These are phyloP conservation scores for Lasiurus borealis DNA, from an alignment of 2,113 vertebrate genomes.

Conservation along the genomic window DNA sequence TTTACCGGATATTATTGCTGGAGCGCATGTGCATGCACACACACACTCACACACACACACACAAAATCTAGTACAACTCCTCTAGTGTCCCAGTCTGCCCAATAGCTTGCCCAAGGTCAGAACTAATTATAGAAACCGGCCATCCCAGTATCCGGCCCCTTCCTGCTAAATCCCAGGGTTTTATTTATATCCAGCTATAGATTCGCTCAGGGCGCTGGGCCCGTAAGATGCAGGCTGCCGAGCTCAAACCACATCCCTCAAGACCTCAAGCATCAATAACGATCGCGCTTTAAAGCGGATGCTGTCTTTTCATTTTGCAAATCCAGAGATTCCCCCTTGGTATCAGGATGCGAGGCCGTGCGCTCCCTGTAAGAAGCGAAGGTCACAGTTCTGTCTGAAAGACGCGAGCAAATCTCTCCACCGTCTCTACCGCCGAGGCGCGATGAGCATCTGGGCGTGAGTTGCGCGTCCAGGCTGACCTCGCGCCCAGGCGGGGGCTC, in stretches of 20 bases:
- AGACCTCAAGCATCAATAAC: constrained; percentile 54
- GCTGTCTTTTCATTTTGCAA: constrained; percentile 57
- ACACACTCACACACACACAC: background rate
- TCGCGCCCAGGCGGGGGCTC: background rate
- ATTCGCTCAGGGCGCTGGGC: constrained; percentile 28
- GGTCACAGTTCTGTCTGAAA: constrained; percentile 10
- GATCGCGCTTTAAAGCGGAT: background rate
- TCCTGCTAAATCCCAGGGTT: constrained; percentile 50
- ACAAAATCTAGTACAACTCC: background rate
- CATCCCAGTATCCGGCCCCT: background rate
- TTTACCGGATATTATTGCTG: background rate
- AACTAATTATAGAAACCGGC: constrained; percentile 39
- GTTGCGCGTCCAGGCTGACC: background rate
- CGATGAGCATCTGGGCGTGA: constrained; percentile 30
- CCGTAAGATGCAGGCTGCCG: constrained; percentile 18
- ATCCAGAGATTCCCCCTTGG: background rate
- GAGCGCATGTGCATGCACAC: background rate
- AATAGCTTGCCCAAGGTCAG: constrained; percentile 13
- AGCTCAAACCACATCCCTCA: constrained; percentile 63
- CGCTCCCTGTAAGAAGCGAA: background rate
- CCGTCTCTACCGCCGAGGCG: background rate
- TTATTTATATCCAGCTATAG: constrained; percentile 65
- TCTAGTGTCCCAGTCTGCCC: background rate
- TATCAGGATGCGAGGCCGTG: constrained; percentile 45
- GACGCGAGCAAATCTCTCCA: background rate